Conservation (phyloP, 2,113 vertebrate genomes). For the Equus przewalskii region DNA sequence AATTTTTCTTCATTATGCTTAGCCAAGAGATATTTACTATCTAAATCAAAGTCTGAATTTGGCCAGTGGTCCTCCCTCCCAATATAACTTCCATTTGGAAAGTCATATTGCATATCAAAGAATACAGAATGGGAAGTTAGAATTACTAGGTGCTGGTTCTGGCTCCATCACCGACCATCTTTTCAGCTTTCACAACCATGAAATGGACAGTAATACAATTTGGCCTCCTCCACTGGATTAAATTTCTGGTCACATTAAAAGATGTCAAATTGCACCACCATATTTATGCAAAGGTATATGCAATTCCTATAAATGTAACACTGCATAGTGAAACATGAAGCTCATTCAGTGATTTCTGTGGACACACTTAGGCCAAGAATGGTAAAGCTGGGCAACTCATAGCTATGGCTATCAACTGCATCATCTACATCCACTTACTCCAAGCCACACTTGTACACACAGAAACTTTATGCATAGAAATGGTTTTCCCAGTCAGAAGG, state of each 20-base stretch:
- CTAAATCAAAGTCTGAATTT: not conserved
- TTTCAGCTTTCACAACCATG: not conserved
- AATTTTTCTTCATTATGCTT: not conserved
- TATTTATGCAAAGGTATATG: not conserved
- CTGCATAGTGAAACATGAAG: not conserved
- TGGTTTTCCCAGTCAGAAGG: not conserved
- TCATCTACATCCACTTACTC: not conserved
- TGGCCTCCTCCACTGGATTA: not conserved
- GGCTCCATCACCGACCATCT: not conserved
- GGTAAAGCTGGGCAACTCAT: not conserved
- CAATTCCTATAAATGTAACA: not conserved
- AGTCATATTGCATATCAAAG: not conserved
- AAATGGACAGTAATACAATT: not conserved
- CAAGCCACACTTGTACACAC: not conserved
- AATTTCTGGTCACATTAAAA: not conserved
- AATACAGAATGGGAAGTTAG: not conserved
- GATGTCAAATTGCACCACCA: not conserved
- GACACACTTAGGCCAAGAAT: not conserved
- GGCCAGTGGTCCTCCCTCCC: not conserved
- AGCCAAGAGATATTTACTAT: not conserved
- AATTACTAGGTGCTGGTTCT: not conserved
- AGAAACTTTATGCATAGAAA: slow-evolving; percentile 48
- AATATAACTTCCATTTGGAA: not conserved
- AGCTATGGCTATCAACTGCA: not conserved
- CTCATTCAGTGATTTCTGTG: not conserved